A percentile compares a stretch with the other conserved stretches of the same genome.
Evolutionary conservation across 2,888 invertebrate genomes (phyloP).

Genomic region (Nezara viridula): DNA sequence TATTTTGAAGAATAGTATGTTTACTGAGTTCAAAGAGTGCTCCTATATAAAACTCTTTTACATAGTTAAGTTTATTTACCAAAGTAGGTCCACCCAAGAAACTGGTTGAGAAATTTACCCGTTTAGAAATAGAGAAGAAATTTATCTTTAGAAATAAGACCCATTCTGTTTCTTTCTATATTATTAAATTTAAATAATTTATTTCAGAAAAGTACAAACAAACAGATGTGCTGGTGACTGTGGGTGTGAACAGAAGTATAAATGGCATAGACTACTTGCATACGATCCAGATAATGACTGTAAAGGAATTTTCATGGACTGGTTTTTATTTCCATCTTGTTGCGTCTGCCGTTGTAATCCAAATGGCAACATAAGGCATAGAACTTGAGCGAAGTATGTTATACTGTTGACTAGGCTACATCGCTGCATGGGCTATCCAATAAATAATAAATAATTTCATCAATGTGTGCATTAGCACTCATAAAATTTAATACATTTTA

Average conservation of each 20-base stretch:
- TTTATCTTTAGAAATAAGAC: background rate
- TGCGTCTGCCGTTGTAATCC: conserved; percentile 83
- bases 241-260: conserved; percentile 91
- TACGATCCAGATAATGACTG: conserved; percentile 95
- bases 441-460: background rate
- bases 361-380: conserved; percentile 1
- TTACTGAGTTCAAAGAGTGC: too few relatives aligned
- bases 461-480: background rate
- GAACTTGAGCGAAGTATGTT: conserved; percentile 48
- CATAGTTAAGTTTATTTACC: too few relatives aligned
- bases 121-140: too few relatives aligned
- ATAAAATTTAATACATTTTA: background rate
- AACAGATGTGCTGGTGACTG: conserved; percentile 87
- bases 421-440: background rate
- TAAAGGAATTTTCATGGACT: conserved; percentile 93
- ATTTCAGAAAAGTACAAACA: conserved; percentile 82
- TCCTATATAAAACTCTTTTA: too few relatives aligned
- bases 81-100: too few relatives aligned
- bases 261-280: conserved; percentile 87
- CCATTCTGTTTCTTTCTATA: background rate
- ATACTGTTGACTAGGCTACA: conserved; percentile 55
- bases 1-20: too few relatives aligned
- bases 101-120: too few relatives aligned
- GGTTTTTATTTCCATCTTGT: conserved; percentile 94
- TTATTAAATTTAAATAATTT: conserved; percentile 59